Conservation (phyloP, 2,888 invertebrate species). For the Synergus japonicus region DNA sequence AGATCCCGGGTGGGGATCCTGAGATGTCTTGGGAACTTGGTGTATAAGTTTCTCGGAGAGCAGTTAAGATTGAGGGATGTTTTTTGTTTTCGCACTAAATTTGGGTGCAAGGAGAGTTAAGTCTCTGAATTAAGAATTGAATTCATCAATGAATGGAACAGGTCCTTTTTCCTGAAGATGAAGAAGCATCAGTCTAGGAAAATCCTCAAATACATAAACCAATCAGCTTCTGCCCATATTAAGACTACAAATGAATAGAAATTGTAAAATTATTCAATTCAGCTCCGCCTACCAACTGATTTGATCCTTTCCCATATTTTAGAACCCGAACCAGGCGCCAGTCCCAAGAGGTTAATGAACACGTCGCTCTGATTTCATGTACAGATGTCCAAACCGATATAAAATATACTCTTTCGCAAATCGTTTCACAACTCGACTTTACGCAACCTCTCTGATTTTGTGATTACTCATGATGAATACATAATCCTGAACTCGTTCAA, state of each 20-base stretch:
- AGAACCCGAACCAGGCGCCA: conserved; percentile 25
- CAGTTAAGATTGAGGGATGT: background rate
- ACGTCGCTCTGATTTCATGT: conserved; percentile 22
- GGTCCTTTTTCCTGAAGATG: no score
- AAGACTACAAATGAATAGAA: no score
- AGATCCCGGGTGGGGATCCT: background rate
- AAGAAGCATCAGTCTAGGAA: no score
- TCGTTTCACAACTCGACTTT: conserved; percentile 41
- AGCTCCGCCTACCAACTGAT: background rate
- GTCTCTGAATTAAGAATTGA: no score
- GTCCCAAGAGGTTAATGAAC: conserved; percentile 29
- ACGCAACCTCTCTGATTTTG: conserved; percentile 55
- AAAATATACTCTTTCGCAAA: background rate
- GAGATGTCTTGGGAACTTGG: background rate
- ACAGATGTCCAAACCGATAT: conserved; percentile 19
- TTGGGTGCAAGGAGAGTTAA: background rate
- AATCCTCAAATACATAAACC: no score
- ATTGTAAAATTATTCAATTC: no score
- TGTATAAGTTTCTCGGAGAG: no score
- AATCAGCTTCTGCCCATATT: no score
- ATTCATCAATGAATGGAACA: no score
- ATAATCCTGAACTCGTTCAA: conserved; percentile 52
- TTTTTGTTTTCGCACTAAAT: background rate
- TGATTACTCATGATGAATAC: conserved; percentile 54
- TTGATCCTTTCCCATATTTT: conserved; percentile 3